Base-by-base conservation (phyloP, 2,888 invertebrate species). In the Melieria crassipennis region DNA sequence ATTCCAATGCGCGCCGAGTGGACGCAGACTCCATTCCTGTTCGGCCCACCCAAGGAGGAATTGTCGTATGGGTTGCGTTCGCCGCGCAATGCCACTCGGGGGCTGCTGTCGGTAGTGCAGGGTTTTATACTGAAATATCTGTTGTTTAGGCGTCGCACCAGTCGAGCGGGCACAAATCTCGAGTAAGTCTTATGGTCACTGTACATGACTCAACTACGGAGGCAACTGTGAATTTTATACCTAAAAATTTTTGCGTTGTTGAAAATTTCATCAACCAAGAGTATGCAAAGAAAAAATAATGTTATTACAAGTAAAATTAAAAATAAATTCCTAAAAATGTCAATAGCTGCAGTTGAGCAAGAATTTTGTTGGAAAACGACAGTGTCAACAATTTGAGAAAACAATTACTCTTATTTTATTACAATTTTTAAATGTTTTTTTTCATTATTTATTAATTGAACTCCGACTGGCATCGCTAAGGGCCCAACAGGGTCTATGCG, bases 1-100 rank as follows among this genome's bases (percentile, higher is more conserved):
- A 91, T 91, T 71, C 91, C 92, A 3, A 91, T 92, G n/a, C 88
- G 92, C 13, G 90, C 90, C 0, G 93, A 93, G 84, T 93, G 93
- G 93, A 87, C 91, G 30, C 88, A 92, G 62, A 92, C 93, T 1
- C 90, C 92, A 0, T 87, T 93, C n/a, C 85, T 89, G 16, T 89
- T 92, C 84, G 88, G 91, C 52, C 88, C 91, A 0, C 87, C 90
- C 0, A 84, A 82, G 71, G 85, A 86, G 72, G 85, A 86, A 11
- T 74, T 83, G 61, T 78, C 90, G 0, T 93, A 91, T 78, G 92
- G 92, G 0, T 84, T 93, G 13, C 88, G 90, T 42, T 90, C 91
- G 5, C 90, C 92, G 0, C 88, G 92, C 7, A 93, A 93, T 78
- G 91, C 90, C 0, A 90, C 91, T 4, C 86, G 91, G 56, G 89